Percentiles rank a stretch among this genome's conserved stretches.
Evolutionary conservation across 2,888 invertebrate species (phyloP).

Genomic region (Therioaphis trifolii): DNA sequence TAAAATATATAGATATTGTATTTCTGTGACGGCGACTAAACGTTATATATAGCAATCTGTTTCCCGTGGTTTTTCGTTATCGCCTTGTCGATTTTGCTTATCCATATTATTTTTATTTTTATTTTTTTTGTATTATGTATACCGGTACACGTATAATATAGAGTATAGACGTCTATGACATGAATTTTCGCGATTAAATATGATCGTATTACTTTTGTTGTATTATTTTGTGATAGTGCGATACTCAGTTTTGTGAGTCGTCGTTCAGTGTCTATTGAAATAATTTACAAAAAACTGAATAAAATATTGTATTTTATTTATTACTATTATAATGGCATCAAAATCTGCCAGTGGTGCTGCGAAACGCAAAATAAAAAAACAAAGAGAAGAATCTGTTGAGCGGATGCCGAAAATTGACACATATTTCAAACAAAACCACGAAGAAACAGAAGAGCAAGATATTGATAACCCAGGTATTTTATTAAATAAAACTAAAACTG

Average conservation of each 20-base stretch:
- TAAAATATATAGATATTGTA: slow-evolving; percentile 6
- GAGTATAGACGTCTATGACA: not conserved
- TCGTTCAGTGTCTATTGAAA: slow-evolving; percentile 22
- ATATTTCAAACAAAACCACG: slow-evolving; percentile 13
- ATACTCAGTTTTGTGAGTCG: slow-evolving; percentile 1
- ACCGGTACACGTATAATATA: not conserved
- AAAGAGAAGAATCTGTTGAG: slow-evolving; percentile 37
- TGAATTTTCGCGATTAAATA: slow-evolving; percentile 3
- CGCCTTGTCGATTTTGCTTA: slow-evolving; percentile 10
- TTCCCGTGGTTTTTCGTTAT: slow-evolving; percentile 4
- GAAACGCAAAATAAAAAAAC: slow-evolving; percentile 35
- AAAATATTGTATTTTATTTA: slow-evolving; percentile 32
- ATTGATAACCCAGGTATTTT: slow-evolving; percentile 36
- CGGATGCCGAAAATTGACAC: slow-evolving; percentile 15
- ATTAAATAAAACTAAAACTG: slow-evolving; percentile 30
- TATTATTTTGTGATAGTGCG: slow-evolving; percentile 41
- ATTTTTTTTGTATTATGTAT: too few relatives aligned
- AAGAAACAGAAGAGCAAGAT: slow-evolving; percentile 28
- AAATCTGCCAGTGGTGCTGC: slow-evolving; percentile 21
- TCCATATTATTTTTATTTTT: not conserved
- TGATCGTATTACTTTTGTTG: not conserved
- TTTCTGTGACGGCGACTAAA: not conserved
- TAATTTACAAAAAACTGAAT: slow-evolving; percentile 14
- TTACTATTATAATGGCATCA: slow-evolving; percentile 26
- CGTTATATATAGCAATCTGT: not conserved